Evolutionary conservation across 2,797 vertebrate genomes (phyloP), one percentile per base, ranked within the genome.

Genomic region (Danio choprae): DNA sequence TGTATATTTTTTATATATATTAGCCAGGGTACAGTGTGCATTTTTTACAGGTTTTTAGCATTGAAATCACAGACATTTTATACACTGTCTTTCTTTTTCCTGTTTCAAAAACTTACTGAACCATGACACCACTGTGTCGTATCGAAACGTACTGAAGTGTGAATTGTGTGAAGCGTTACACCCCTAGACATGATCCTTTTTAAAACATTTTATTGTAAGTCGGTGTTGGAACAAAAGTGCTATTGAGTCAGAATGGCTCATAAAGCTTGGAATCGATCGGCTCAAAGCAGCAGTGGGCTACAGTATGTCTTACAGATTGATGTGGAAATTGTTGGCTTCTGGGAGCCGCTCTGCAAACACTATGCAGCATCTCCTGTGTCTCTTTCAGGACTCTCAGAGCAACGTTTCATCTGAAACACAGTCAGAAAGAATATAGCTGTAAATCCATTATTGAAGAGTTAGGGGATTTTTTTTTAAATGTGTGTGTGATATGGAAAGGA

Each of bases 311-410:
- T 18, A 65, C 11, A 65, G 18, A 65, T 6, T 65, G 63, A 46
- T 65, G 63, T 40, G 41, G 11, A 44, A 65, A 65, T 20, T 46
- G 63, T 65, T 44, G 18, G 11, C 43, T 65, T 65, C 44, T 65
- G 41, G 41, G 11, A 44, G 63, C 63, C 13, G 18, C 44, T 65
- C 62, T 65, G n/a, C 11, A 64, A 64, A 44, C 20, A n/a, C 38
- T 1, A 18, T 11, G 41, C 40, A 64, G 40, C 40, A 44, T 65
- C 7, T n/a, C n/a, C n/a, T 46, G 40, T 15, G 18, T 65, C 41
- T 22, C 63, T 63, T 46, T 65, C 11, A 65, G 18, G 63, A 44
- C 63, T 5, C 41, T 64, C 41, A 22, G 41, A 44, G 63, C 41
- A 44, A 44, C 44, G 41, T 20, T 46, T 65, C 11, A 65, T 46